Evolutionary conservation across 2,888 invertebrate genomes (phyloP), one percentile per base, ranked within the genome.

Genomic region (Itoplectis maculator): DNA sequence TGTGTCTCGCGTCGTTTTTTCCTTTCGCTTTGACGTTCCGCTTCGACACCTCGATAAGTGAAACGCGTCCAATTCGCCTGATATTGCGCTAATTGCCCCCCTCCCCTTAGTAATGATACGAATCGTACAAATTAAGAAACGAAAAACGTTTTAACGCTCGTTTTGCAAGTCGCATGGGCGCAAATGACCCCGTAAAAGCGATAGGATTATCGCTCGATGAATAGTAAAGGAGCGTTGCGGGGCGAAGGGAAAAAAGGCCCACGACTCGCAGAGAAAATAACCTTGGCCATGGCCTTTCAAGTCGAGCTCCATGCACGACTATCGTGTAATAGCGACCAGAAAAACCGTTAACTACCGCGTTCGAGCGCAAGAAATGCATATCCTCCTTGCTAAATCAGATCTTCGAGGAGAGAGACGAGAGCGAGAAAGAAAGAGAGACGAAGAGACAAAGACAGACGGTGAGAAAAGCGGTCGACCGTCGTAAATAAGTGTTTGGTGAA

Each of bases 201-300:
- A 68, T 65, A 42, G 8, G 13, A 61, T 8, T 73, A 61, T 73
- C 18, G 49, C 54, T n/a, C 54, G 11, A 47, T 40, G 18, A 18
- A 73, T 68, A 18, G 42, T 13, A 11, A 18, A 23, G 5, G 5
- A 29, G 29, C 5, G 45, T 49, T 6, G 9, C n/a, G n/a, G n/a
- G 6, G 35, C 11, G 18, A 45, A 72, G 51, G 61, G 35, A 61
- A 63, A 40, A n/a, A 0, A 40, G 54, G 6, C n/a, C 0, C 13
- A 15, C 59, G 20, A n/a, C n/a, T 51, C 42, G 56, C 20, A 69
- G 6, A 37, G 42, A 20, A 49, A 66, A 23, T 35, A 47, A 42
- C 66, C 81, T 76, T 72, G 72, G 49, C 72, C 47, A 65, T 68
- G 61, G 20, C 51, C 13, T 40, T 54, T 29, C 29, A 54, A 72